phyloP scores from a whole-genome alignment of 2,797 vertebrate genomes.

The Aphelocoma californica region DNA sequence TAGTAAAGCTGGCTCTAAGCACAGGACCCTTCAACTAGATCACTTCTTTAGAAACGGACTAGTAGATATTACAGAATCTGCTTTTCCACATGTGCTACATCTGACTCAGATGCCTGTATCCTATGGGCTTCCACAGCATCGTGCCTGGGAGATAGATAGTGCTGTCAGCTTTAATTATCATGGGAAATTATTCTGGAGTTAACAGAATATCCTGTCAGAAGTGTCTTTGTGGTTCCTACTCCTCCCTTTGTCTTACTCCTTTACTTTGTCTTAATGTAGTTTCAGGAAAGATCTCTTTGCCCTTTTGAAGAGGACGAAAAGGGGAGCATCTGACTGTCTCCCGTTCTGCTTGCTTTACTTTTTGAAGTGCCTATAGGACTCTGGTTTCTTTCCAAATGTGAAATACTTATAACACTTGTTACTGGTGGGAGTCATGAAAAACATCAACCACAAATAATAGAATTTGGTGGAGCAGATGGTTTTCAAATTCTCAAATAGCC shows the following conservation, averaged over 20 bases:
- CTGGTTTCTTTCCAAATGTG: not conserved
- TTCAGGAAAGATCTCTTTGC: not conserved
- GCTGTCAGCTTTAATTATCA: not conserved
- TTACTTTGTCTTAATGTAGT: not conserved
- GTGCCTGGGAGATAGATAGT: not conserved
- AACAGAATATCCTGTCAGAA: not conserved
- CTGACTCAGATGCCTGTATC: not conserved
- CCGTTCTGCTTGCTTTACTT: not conserved
- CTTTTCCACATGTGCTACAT: not conserved
- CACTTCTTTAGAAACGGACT: not conserved
- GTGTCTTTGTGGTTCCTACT: not conserved
- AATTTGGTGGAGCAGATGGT: not conserved
- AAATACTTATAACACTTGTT: not conserved
- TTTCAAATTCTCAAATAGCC: not conserved
- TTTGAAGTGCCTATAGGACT: not conserved
- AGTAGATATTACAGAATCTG: not conserved
- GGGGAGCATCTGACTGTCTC: not conserved
- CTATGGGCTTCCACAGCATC: not conserved
- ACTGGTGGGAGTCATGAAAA: not conserved
- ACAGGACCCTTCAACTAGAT: not conserved
- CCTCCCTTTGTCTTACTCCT: not conserved
- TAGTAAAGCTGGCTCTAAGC: not conserved
- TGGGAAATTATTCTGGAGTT: not conserved
- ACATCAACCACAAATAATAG: not conserved
- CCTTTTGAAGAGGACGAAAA: not conserved